Base-by-base conservation (phyloP, 2,797 vertebrate species). In the Leucoraja ocellata region DNA sequence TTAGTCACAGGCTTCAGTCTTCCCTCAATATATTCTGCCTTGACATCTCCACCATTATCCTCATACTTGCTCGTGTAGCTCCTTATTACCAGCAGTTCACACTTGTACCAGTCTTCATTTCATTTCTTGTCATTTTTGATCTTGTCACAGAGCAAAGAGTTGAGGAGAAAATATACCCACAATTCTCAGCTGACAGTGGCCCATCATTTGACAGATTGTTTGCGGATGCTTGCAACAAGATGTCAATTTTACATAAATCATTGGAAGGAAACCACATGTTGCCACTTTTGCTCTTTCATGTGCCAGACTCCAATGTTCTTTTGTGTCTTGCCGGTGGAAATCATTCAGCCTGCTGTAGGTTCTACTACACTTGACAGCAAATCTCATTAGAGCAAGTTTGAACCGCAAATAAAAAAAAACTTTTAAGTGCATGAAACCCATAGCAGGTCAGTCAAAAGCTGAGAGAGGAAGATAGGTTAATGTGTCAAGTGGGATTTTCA, bases 101-200 rank as follows among this genome's bases (percentile, higher is more conserved):
- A n/a, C 92, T 94, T 0, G 0, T 92, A 92, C 93, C 94, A 93
- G 88, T 80, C 94, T 92, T 92, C 68, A 76, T 76, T 76, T 73
- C 93, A 9, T 93, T 93, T 94, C 73, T 86, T 95, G 94, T 94
- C 94, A 94, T 77, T 90, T 94, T 93, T 88, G 93, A 93, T 94
- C 94, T 93, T 93, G 93, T 94, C 94, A 74, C 73, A 0, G 1
- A 93, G 71, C 54, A 93, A 93, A 94, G 84, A 80, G 77, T 71
- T 93, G 93, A 65, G 14, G 91, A 73, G 77, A 94, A 93, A 76
- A 58, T 68, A 68, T 88, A 88, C 61, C 61, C 84, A 92, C 71
- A 92, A 92, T 92, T 54, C 90, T 92, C 39, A 76, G 90, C 90
- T 92, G 90, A 92, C 90, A 92, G 90, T 25, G 54, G 71, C 71